phyloP scores from a whole-genome alignment of 2,797 vertebrate genomes.

The Lepilemur septentrionalis region DNA sequence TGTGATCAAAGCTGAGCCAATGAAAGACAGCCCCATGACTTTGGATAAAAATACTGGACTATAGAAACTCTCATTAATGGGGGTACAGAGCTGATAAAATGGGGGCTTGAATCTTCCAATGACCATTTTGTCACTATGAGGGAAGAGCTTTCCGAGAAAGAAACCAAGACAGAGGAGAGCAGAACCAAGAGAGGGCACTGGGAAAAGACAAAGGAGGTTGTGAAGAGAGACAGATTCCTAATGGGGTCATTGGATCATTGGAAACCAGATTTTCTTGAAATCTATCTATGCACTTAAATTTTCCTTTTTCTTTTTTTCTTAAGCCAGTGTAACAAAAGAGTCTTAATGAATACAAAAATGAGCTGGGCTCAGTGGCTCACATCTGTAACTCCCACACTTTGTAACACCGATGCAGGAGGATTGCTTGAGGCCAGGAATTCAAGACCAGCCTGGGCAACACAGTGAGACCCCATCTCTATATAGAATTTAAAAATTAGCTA shows the following conservation, averaged over 20 bases:
- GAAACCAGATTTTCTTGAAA: background rate
- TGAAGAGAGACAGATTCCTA: background rate
- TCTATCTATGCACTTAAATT: background rate
- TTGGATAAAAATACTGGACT: background rate
- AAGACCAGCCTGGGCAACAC: background rate
- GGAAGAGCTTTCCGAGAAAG: background rate
- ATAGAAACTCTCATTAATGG: background rate
- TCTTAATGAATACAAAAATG: background rate
- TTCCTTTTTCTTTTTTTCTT: background rate
- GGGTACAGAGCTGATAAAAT: background rate
- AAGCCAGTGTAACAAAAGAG: background rate
- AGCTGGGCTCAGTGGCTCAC: background rate
- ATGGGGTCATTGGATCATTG: background rate
- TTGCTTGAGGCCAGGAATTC: background rate
- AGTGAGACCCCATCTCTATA: background rate
- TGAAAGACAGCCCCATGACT: background rate
- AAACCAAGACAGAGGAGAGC: background rate
- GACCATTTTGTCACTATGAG: background rate
- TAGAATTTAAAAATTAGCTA: background rate
- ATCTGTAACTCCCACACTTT: background rate
- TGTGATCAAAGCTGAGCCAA: background rate
- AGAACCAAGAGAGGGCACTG: background rate
- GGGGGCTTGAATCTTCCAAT: background rate
- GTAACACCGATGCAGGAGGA: background rate
- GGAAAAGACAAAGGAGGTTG: background rate